Conservation (phyloP, 2,888 invertebrate species). For the Erynnis tages region DNA sequence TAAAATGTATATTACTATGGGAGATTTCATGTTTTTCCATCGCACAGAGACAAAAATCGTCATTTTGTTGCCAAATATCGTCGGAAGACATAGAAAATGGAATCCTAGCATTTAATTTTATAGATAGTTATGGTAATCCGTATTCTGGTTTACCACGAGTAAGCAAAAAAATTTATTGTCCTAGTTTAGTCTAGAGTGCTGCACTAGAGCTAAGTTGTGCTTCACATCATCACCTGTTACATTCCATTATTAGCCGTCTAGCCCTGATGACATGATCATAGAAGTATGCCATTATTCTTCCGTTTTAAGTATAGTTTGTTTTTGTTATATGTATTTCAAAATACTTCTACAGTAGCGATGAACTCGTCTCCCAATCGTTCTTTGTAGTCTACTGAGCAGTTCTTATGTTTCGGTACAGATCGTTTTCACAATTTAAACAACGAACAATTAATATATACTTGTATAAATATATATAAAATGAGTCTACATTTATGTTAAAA, state of each 20-base stretch:
- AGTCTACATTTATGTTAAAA: slow-evolving; percentile 28
- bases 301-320: too few species aligned
- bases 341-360: slow-evolving; percentile 14
- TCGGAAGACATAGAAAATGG: slow-evolving; percentile 63
- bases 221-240: slow-evolving; percentile 33
- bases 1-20: slow-evolving; percentile 7
- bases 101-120: slow-evolving; percentile 32
- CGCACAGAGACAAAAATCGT: slow-evolving; percentile 24
- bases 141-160: slow-evolving; percentile 43
- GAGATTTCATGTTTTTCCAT: slow-evolving; percentile 8
- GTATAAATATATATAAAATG: slow-evolving; percentile 34
- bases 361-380: slow-evolving; percentile 6
- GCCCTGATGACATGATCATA: too few species aligned
- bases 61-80: slow-evolving; percentile 52
- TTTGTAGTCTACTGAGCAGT: too few species aligned
- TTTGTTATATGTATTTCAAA: slow-evolving; percentile 11
- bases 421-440: slow-evolving; percentile 23
- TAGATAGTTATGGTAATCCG: slow-evolving; percentile 25
- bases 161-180: slow-evolving; percentile 73
- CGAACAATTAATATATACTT: slow-evolving; percentile 23
- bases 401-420: slow-evolving; percentile 17
- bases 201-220: slow-evolving; percentile 57
- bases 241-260: neutral
- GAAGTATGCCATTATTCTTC: too few species aligned
- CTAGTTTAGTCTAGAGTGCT: slow-evolving; percentile 75